Percentiles rank a stretch among this genome's conserved stretches.
Evolutionary conservation across 2,113 vertebrate species (phyloP).

Genomic region (Trematocara stigmaticum): DNA sequence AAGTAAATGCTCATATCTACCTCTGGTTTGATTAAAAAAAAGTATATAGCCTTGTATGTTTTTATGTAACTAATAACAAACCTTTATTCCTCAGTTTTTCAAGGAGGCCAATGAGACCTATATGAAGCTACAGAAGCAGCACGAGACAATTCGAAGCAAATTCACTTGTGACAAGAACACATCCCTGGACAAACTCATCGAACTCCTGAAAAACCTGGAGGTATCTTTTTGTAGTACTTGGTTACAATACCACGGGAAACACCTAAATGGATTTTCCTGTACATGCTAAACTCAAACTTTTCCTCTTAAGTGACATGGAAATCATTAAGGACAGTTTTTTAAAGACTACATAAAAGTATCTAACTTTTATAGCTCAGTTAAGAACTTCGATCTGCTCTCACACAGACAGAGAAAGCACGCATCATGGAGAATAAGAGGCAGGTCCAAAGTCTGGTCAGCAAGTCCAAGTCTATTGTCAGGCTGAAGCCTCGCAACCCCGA

Average conservation of each 20-base stretch:
- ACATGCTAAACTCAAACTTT: not conserved
- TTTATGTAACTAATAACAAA: not conserved
- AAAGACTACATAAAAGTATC: not conserved
- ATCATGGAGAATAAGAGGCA: conserved; percentile 91
- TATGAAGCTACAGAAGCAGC: conserved; percentile 82
- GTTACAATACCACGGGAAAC: not conserved
- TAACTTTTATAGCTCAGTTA: not conserved
- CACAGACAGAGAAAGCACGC: conserved; percentile 86
- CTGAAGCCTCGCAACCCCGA: conserved; percentile 92
- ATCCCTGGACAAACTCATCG: conserved; percentile 77
- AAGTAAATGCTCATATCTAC: conserved; percentile 68
- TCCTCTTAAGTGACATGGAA: not conserved
- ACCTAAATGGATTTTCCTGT: not conserved
- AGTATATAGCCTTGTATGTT: not conserved
- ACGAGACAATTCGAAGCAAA: conserved; percentile 82
- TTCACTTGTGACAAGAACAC: conserved; percentile 87
- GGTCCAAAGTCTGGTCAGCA: conserved; percentile 90
- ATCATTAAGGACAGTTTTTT: not conserved
- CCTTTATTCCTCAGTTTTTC: conserved; percentile 79
- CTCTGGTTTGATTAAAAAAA: no score
- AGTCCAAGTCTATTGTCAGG: conserved; percentile 89
- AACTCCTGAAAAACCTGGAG: conserved; percentile 89
- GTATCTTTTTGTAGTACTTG: conserved; percentile 56
- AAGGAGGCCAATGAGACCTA: conserved; percentile 89
- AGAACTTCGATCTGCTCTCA: not conserved